Evolutionary conservation across 2,797 vertebrate species (phyloP).

Genomic region (Spinus olivaceus): DNA sequence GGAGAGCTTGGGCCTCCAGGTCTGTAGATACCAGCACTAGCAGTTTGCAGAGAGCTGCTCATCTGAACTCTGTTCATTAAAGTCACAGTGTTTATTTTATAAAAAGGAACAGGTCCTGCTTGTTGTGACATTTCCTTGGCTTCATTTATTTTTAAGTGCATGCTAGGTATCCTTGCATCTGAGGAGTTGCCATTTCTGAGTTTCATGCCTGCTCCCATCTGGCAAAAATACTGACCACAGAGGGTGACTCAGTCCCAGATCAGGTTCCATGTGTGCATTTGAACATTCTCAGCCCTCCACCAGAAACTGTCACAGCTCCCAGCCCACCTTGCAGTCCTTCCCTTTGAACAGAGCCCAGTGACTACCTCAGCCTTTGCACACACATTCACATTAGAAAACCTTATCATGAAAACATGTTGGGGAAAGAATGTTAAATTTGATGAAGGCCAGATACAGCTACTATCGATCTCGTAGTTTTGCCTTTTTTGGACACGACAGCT

Average conservation of each 20-base stretch:
- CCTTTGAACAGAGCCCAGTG: not conserved
- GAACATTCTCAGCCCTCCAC: not conserved
- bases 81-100: not conserved
- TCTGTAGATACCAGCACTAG: not conserved
- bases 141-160: not conserved
- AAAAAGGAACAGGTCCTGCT: not conserved
- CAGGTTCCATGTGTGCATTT: not conserved
- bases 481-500: not conserved
- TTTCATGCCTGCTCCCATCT: not conserved
- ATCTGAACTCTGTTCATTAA: not conserved
- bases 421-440: not conserved
- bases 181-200: not conserved
- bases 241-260: not conserved
- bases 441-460: not conserved
- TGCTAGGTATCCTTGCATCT: fast-evolving
- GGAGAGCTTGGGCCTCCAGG: not conserved
- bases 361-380: not conserved
- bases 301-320: fast-evolving
- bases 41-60: not conserved
- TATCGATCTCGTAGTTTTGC: not conserved
- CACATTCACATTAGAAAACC: not conserved
- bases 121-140: not conserved
- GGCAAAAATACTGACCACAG: not conserved
- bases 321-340: not conserved
- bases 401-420: not conserved